Evolutionary conservation across 2,797 vertebrate species (phyloP).

Genomic region (Astyanax mexicanus): DNA sequence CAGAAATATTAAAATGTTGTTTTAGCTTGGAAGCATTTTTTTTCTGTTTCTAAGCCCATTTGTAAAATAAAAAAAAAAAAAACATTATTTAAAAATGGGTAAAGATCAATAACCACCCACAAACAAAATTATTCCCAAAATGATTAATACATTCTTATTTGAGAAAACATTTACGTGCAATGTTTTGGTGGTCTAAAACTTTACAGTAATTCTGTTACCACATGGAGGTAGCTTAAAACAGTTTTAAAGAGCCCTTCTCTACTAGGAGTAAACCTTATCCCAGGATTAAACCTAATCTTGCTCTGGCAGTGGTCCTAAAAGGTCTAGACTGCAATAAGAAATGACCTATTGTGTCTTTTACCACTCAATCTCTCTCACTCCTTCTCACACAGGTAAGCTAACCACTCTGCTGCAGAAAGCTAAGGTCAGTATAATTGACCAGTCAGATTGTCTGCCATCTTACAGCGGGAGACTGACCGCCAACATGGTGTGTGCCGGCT

Average conservation of each 20-base stretch:
- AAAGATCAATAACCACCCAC: too few species aligned
- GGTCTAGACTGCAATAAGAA: neutral
- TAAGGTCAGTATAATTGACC: constrained; percentile 84
- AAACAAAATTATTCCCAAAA: too few species aligned
- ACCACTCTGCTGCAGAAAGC: constrained; percentile 90
- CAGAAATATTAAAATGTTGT: too few species aligned
- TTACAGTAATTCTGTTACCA: too few species aligned
- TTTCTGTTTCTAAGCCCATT: too few species aligned
- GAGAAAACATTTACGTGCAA: too few species aligned
- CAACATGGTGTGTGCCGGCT: constrained; percentile 92
- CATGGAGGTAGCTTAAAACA: neutral
- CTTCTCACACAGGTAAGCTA: constrained; percentile 69
- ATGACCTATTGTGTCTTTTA: neutral
- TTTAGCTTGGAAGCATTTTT: too few species aligned
- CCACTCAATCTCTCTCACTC: neutral
- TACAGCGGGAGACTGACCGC: constrained; percentile 85
- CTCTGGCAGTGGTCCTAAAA: neutral
- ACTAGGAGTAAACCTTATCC: neutral
- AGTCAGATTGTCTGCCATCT: constrained; percentile 85
- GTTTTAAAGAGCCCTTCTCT: neutral
- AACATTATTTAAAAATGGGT: too few species aligned
- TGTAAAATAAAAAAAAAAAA: too few species aligned
- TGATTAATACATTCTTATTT: too few species aligned
- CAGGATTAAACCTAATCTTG: constrained; percentile 3
- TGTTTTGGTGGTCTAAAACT: too few species aligned